Evolutionary conservation across 2,888 invertebrate genomes (phyloP), one percentile per base, ranked within the genome.

Genomic region (Zygaena filipendulae): DNA sequence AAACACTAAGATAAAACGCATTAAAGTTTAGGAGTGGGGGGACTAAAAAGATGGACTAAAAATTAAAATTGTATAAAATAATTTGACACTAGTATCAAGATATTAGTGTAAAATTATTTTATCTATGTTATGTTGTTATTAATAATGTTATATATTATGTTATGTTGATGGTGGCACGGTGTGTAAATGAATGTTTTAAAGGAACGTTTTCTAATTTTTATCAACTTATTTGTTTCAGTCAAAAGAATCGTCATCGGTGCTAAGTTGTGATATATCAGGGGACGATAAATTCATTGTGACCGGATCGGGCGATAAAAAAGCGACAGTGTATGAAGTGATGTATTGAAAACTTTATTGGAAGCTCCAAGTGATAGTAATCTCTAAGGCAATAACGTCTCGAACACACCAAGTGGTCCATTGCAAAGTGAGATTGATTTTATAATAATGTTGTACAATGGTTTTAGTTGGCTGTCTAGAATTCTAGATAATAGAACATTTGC

Each of bases 211-310:
- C n/a, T n/a, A n/a, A n/a, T n/a, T n/a, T n/a, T n/a, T n/a, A n/a
- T n/a, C 11, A 13, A 23, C 11, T 20, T 13, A 49, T 58, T 51
- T 46, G 43, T 84, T 84, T 13, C 82, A 92, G 92, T 91, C 91
- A 26, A 96, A 97, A 81, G 97, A 98, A 82, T 93, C 95, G 30
- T 96, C 96, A 49, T 97, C 97, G 59, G 97, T 97, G 62, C 85
- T 98, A 55, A 95, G 96, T 81, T 98, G 97, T 84, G 97, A 97
- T 85, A 95, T 97, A 75, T 95, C 97, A 40, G 87, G 91, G 36
- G 97, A 98, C 72, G 97, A 98, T 82, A 96, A 96, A 75, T 97
- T 92, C 80, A 95, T 97, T 55, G 95, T 97, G 52, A 97, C 97
- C 25, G 97, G 97, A 39, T 96, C 96, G 21, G 97, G 97, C 32